phyloP scores from a whole-genome alignment of 2,888 invertebrate species.

The Dynastes maya region DNA sequence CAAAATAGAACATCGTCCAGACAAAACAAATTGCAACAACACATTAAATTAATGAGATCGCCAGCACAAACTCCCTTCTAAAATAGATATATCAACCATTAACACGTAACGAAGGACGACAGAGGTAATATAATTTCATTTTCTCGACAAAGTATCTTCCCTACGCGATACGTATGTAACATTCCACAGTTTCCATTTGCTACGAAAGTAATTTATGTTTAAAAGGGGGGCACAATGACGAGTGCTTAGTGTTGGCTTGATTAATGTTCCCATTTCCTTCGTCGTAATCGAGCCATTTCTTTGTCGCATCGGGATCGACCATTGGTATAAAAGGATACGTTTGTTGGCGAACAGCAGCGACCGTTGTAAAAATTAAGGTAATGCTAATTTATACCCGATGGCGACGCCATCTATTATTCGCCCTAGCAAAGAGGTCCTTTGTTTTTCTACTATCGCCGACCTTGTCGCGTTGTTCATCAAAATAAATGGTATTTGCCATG shows the following conservation, averaged over 20 bases:
- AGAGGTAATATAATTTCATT: constrained; percentile 6
- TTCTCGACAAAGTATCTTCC: neutral
- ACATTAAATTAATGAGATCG: neutral
- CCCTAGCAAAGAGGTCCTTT: neutral
- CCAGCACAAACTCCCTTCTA: neutral
- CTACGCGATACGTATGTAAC: neutral
- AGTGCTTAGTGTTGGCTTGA: constrained; percentile 24
- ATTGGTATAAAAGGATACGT: neutral
- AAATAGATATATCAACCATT: constrained; percentile 27
- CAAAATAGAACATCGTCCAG: neutral
- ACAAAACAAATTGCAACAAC: neutral
- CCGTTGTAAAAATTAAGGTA: constrained; percentile 20
- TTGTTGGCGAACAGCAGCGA: neutral
- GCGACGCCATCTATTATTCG: neutral
- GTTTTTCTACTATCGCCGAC: no score
- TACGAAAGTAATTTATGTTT: constrained; percentile 18
- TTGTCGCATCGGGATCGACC: constrained; percentile 1
- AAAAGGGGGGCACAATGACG: constrained; percentile 13
- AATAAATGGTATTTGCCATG: no score
- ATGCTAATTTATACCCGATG: neutral
- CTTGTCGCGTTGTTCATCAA: no score
- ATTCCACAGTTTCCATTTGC: neutral
- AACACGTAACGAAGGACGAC: neutral
- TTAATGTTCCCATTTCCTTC: constrained; percentile 19
- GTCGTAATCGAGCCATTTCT: constrained; percentile 16